Evolutionary conservation across 2,797 vertebrate species (phyloP).

Genomic region (Lycodopsis pacificus): DNA sequence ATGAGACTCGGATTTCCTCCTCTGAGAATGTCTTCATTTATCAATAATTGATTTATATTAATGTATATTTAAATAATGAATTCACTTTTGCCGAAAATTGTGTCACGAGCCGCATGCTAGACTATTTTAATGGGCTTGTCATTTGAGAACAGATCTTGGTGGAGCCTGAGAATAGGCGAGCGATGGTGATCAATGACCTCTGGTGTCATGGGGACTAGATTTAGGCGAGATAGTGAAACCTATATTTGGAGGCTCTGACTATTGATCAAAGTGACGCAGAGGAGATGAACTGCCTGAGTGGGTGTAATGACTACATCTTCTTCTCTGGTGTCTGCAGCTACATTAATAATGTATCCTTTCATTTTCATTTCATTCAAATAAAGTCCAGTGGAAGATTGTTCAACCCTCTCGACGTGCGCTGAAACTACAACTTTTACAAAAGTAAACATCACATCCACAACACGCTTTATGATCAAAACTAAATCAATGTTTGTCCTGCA

Average conservation of each 20-base stretch:
- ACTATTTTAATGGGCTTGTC: constrained; percentile 58
- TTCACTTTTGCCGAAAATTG: constrained; percentile 57
- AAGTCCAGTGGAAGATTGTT: constrained; percentile 17
- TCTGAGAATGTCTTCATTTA: constrained; percentile 46
- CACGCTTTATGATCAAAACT: neutral
- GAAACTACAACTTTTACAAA: constrained; percentile 4
- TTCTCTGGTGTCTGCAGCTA: constrained; percentile 36
- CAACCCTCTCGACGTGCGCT: neutral
- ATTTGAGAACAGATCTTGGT: constrained; percentile 56
- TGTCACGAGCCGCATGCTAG: constrained; percentile 62
- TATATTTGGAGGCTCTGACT: constrained; percentile 68
- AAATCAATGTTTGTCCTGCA: neutral
- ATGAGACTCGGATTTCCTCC: constrained; percentile 12
- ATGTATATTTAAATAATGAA: constrained; percentile 76
- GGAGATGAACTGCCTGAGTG: constrained; percentile 37
- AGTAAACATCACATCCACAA: neutral
- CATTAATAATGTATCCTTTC: constrained; percentile 56
- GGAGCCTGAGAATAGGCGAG: constrained; percentile 46
- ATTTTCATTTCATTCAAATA: constrained; percentile 40
- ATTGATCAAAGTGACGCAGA: constrained; percentile 67
- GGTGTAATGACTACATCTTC: constrained; percentile 48
- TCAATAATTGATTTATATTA: constrained; percentile 69
- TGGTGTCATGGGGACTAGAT: constrained; percentile 57
- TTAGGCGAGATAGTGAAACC: constrained; percentile 50
- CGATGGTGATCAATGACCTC: constrained; percentile 68